Evolutionary conservation across 2,888 invertebrate genomes (phyloP), one percentile per base, ranked within the genome.

Genomic region (Bombylius major): DNA sequence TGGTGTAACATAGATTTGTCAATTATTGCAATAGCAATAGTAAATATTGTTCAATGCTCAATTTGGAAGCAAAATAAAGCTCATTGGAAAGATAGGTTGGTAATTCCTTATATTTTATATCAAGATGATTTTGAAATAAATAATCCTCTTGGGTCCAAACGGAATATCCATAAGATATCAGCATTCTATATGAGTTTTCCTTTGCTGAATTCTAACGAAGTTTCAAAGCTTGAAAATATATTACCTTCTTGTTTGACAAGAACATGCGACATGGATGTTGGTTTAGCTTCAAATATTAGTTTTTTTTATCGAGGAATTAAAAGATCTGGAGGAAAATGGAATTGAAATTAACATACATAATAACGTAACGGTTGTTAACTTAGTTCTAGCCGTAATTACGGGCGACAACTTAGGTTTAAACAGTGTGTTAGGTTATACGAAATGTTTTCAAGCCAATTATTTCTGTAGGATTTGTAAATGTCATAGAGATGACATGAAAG

Each of bases 181-280:
- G 51, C 50, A 5, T 33, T 50, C 12, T 51, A 51, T 56, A 36
- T 56, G n/a, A 14, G 39, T n/a, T 53, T 50, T 53, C 50, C 53
- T 11, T 33, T 56, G 23, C 47, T 47, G 32, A 33, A 39, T 31
- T 23, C 12, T 13, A 32, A 49, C 8, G 36, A 36, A 36, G 8
- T 39, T 14, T 56, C 53, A 47, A 56, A 56, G 36, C 39, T 53
- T 50, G 53, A 56, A 56, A 56, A 56, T 56, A 56, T 56, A 31
- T 46, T 56, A 36, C 36, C 46, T 34, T 53, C 31, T 12, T 53
- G 50, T 46, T 44, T 51, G 14, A 42, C 31, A 14, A 51, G 39
- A 51, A n/a, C 51, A 8, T 23, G 6, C 39, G 39, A 44, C 31
- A 7, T 34, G 34, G 6, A 34, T 8, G 5, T 34, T n/a, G 50